Conservation (phyloP, 1,140 invertebrate genomes). For the Penaeus indicus region DNA sequence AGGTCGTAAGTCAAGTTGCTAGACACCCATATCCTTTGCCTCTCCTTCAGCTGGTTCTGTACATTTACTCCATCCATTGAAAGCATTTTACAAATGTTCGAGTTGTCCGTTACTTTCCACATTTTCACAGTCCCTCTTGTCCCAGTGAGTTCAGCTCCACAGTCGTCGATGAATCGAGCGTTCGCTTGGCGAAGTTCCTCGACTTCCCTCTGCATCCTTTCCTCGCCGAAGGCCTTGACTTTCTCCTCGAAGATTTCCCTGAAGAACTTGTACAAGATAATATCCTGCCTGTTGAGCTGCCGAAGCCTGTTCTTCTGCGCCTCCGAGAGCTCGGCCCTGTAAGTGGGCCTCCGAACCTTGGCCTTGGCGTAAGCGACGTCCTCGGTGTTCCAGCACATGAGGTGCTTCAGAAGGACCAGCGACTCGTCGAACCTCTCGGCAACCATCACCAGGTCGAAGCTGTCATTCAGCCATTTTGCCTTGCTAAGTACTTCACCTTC, state of each 20-base stretch:
- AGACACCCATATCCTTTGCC: no score
- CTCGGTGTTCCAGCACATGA: slow-evolving; percentile 72
- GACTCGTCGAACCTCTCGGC: slow-evolving; percentile 74
- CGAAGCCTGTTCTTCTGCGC: background rate
- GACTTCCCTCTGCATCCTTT: slow-evolving; percentile 48
- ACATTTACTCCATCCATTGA: no score
- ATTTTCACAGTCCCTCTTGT: no score
- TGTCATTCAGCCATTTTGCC: slow-evolving; percentile 68
- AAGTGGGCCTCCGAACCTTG: slow-evolving; percentile 68
- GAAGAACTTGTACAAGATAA: slow-evolving; percentile 53
- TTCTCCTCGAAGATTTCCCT: slow-evolving; percentile 23
- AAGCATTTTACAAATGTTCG: no score
- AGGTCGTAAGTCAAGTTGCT: no score
- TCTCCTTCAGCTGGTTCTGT: no score
- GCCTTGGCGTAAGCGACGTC: slow-evolving; percentile 70
- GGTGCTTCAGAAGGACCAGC: slow-evolving; percentile 71
- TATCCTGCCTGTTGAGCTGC: slow-evolving; percentile 35
- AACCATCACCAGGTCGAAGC: slow-evolving; percentile 74
- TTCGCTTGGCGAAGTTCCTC: background rate
- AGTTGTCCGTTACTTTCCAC: no score
- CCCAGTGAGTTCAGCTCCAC: no score
- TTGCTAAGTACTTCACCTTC: background rate
- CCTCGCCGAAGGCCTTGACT: slow-evolving; percentile 34
- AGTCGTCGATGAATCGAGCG: no score
- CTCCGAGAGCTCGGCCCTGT: slow-evolving; percentile 4